A percentile compares a stretch with the other conserved stretches of the same genome.
Conservation (phyloP, 2,797 vertebrate genomes). For the Lithobates pipiens region DNA sequence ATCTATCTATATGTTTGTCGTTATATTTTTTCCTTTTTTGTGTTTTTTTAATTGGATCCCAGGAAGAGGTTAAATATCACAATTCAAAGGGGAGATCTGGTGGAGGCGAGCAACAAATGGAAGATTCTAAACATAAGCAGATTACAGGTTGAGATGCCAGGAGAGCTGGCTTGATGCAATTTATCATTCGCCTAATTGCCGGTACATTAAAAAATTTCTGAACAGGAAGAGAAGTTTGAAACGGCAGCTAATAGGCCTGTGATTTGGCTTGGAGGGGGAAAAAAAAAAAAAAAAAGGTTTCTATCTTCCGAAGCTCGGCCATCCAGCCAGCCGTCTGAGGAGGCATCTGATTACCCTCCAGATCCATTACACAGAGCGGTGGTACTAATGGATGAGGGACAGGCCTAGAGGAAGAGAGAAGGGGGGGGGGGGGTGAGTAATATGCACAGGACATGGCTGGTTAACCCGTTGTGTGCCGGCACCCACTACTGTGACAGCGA, state of each 20-base stretch:
- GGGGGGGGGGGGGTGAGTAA: not conserved
- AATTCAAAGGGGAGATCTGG: not conserved
- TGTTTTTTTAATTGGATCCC: not conserved
- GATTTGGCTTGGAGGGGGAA: not conserved
- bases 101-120: slow-evolving; percentile 16
- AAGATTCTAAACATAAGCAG: slow-evolving; percentile 11
- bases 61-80: not conserved
- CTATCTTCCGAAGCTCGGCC: not conserved
- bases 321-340: not conserved
- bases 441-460: not conserved
- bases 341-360: slow-evolving; percentile 16
- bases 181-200: slow-evolving; percentile 52
- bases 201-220: slow-evolving; percentile 43
- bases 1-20: too few relatives aligned
- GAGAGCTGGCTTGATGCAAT: slow-evolving; percentile 29
- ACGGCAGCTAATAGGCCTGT: slow-evolving; percentile 17
- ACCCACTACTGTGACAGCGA: too few relatives aligned
- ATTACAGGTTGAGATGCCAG: slow-evolving; percentile 41
- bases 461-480: slow-evolving; percentile 10
- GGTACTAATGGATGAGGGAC: slow-evolving; percentile 20
- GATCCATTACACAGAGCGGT: slow-evolving; percentile 3
- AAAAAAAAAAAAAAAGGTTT: not conserved
- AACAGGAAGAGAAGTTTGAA: slow-evolving; percentile 41
- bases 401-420: not conserved
- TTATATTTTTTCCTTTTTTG: too few relatives aligned